Percentiles rank a stretch among this genome's conserved stretches.
These are phyloP conservation scores for Habropoda laboriosa DNA, from an alignment of 1,140 invertebrate genomes.

Conservation along the genomic window DNA sequence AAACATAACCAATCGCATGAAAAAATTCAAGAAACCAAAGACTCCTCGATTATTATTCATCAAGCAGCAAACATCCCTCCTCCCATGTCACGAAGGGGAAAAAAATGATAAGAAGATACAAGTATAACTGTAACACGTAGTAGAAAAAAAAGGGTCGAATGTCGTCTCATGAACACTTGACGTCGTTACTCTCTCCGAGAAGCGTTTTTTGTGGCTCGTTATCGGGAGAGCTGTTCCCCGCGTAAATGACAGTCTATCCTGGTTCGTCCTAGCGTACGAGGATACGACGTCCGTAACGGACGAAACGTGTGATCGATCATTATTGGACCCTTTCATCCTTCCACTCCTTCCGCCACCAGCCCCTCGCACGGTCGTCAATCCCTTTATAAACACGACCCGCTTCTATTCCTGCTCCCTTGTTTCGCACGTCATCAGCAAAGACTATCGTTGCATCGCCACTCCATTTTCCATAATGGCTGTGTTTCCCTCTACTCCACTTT, in stretches of 20 bases:
- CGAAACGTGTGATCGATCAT: constrained; percentile 72
- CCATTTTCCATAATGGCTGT: constrained; percentile 23
- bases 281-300: constrained; percentile 51
- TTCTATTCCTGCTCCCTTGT: constrained; percentile 63
- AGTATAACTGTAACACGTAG: not conserved
- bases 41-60: too few relatives aligned
- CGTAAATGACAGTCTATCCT: constrained; percentile 60
- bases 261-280: constrained; percentile 43
- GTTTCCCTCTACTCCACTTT: not conserved
- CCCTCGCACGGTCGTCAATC: constrained; percentile 50
- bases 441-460: constrained; percentile 39
- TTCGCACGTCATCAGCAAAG: constrained; percentile 65
- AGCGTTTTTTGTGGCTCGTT: constrained; percentile 38
- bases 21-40: too few relatives aligned
- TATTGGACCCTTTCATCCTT: constrained; percentile 67
- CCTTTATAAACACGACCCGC: constrained; percentile 58
- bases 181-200: not conserved
- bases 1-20: too few relatives aligned
- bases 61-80: too few relatives aligned
- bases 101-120: not conserved
- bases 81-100: too few relatives aligned
- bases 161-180: constrained; percentile 24
- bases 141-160: not conserved
- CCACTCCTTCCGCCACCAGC: constrained; percentile 19
- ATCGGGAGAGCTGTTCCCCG: not conserved